Conservation (phyloP, 2,888 invertebrate genomes). For the Galeopsomyia nigrocyanea region DNA sequence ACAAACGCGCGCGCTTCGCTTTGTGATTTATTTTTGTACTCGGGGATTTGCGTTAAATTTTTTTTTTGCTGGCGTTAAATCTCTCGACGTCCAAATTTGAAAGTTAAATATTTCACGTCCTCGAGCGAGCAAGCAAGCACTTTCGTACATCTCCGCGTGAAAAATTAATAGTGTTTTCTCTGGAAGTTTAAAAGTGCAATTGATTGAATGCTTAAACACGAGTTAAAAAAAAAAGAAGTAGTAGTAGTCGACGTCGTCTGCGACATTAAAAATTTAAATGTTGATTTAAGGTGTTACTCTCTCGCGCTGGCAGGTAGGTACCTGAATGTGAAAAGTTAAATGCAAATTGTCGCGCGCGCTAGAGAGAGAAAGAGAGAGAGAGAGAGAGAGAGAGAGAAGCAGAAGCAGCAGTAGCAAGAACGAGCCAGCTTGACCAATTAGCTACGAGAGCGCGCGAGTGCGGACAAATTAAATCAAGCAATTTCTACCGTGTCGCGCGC, state of each 20-base stretch:
- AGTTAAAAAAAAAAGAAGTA: not conserved
- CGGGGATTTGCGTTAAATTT: not conserved
- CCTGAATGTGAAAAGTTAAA: slow-evolving; percentile 22
- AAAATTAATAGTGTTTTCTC: not conserved
- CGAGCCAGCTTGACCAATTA: not conserved
- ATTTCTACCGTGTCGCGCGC: slow-evolving; percentile 9
- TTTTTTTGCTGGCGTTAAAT: not conserved
- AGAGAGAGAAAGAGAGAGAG: slow-evolving; percentile 16
- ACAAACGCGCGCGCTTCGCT: no score
- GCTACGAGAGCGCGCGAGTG: slow-evolving; percentile 3
- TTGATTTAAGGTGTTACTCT: slow-evolving; percentile 26
- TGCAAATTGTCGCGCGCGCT: slow-evolving; percentile 14
- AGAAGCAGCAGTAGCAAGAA: not conserved
- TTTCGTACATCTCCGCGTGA: not conserved
- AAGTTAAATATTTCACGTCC: no score
- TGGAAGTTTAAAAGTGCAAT: no score
- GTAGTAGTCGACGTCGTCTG: not conserved
- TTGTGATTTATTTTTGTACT: not conserved
- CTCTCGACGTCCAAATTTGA: not conserved
- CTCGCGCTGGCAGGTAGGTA: not conserved
- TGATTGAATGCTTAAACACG: no score
- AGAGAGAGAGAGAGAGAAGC: slow-evolving; percentile 19
- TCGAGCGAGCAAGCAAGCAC: no score
- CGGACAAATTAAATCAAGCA: slow-evolving; percentile 41
- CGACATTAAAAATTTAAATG: slow-evolving; percentile 15